phyloP scores from a whole-genome alignment of 2,888 invertebrate species.

The Atherix ibis region DNA sequence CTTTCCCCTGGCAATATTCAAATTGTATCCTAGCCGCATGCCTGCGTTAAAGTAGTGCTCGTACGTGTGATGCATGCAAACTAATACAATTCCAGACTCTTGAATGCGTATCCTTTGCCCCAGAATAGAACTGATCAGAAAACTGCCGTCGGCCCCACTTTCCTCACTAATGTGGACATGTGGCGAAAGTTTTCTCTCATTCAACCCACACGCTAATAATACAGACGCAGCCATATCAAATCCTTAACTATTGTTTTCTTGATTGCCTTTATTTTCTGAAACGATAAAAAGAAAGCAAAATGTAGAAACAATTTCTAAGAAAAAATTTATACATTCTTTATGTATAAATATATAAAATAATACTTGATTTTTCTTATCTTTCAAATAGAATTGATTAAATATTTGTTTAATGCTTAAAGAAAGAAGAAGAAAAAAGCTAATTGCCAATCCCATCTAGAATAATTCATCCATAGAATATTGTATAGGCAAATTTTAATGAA shows the following conservation, averaged over 20 bases:
- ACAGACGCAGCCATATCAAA: slow-evolving; percentile 44
- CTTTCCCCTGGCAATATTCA: slow-evolving; percentile 37
- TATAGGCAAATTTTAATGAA: too few relatives aligned
- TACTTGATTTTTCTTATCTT: too few relatives aligned
- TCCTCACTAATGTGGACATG: slow-evolving; percentile 53
- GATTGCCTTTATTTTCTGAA: neutral
- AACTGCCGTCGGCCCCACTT: slow-evolving; percentile 54
- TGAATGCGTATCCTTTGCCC: slow-evolving; percentile 44
- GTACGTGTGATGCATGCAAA: slow-evolving; percentile 53
- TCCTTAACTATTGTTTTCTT: neutral
- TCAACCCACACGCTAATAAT: slow-evolving; percentile 44
- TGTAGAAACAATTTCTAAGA: too few relatives aligned
- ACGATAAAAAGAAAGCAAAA: slow-evolving; percentile 1
- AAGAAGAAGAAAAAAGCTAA: too few relatives aligned
- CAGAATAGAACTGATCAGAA: slow-evolving; percentile 50
- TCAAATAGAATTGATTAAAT: too few relatives aligned
- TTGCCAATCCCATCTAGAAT: too few relatives aligned
- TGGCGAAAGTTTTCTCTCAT: slow-evolving; percentile 38
- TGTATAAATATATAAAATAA: too few relatives aligned
- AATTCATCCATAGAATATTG: too few relatives aligned
- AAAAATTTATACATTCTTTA: too few relatives aligned
- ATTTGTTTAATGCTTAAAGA: too few relatives aligned
- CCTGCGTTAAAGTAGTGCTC: slow-evolving; percentile 60
- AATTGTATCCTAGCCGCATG: slow-evolving; percentile 55
- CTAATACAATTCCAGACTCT: slow-evolving; percentile 39